Evolutionary conservation across 2,113 vertebrate species (phyloP), one percentile per base, ranked within the genome.

Genomic region (Scartelaos histophorus): DNA sequence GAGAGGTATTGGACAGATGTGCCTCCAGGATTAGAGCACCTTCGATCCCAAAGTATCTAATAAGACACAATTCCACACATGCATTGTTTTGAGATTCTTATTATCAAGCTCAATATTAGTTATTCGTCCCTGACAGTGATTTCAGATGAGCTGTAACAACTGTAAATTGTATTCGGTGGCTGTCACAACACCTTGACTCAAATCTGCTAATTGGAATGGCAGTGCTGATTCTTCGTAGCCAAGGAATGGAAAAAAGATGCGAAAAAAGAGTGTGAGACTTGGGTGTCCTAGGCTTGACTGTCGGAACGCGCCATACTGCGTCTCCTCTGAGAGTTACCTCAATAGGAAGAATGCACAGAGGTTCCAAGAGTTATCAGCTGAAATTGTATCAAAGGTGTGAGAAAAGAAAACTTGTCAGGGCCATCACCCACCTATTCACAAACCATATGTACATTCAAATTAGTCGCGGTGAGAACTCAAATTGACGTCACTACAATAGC

Each of bases 141-240:
- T 81, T 87, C 68, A 86, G 77, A 82, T 84, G 67, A 60, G 75
- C 71, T 82, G 69, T 80, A 85, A 75, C 78, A 84, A 86, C 80
- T 85, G 85, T 83, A 88, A 85, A 90, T 85, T 86, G 83, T 81
- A 88, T 89, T 90, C 87, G 76, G 70, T 51, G 43, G 69, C 77
- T 90, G 88, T 86, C 76, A 86, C 88, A 81, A 88, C 87, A 87
- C 84, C 85, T 90, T 76, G 69, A 82, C 85, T 77, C 78, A 84
- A 88, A 88, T 66, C 83, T 85, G 90, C 83, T 92, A 92, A 92
- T 92, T 92, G 85, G 89, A 74, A 82, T 80, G 75, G 74, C 70
- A 73, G 74, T 85, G 79, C 70, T 74, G 84, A 74, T 88, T 88
- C 87, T 85, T 79, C 64, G 79, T 74, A 83, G 79, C 71, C 53